Percentiles rank a stretch among this genome's conserved stretches.
Conservation (phyloP, 2,888 invertebrate genomes). For the Nephrocerus scutellatus region DNA sequence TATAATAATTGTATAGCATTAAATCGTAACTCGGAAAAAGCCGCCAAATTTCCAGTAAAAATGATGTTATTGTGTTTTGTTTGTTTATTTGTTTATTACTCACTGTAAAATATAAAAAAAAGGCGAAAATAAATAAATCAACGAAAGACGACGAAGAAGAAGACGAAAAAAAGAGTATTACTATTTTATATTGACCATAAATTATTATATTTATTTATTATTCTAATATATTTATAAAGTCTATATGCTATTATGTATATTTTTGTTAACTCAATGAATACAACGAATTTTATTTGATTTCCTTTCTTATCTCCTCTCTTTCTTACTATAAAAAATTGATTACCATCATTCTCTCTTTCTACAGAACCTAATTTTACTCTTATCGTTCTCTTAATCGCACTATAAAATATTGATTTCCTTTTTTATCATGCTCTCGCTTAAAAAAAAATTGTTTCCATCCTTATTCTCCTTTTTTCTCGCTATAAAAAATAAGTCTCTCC, state of each 20-base stretch:
- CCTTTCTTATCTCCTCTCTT: too few relatives aligned
- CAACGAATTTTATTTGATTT: too few relatives aligned
- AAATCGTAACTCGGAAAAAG: constrained; percentile 17
- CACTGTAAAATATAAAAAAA: constrained; percentile 7
- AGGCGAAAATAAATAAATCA: constrained; percentile 12
- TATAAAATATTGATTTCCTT: too few relatives aligned
- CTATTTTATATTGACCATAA: constrained; percentile 21
- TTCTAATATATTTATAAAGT: constrained; percentile 18
- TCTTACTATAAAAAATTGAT: too few relatives aligned
- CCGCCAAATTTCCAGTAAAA: constrained; percentile 23
- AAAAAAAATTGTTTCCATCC: too few relatives aligned
- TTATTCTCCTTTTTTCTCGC: too few relatives aligned
- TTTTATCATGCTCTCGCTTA: too few relatives aligned
- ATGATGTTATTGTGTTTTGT: constrained; percentile 12
- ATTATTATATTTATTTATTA: constrained; percentile 15
- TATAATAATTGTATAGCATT: constrained; percentile 6
- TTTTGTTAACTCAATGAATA: too few relatives aligned
- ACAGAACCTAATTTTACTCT: too few relatives aligned
- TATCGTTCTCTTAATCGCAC: too few relatives aligned
- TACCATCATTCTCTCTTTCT: too few relatives aligned
- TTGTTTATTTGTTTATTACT: constrained; percentile 17
- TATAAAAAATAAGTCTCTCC: too few relatives aligned
- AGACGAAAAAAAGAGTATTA: constrained; percentile 17
- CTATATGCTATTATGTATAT: constrained; percentile 21
- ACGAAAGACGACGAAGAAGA: constrained; percentile 18